Evolutionary conservation across 1,140 invertebrate species (phyloP), one percentile per base, ranked within the genome.

Genomic region (Latrodectus geometricus): DNA sequence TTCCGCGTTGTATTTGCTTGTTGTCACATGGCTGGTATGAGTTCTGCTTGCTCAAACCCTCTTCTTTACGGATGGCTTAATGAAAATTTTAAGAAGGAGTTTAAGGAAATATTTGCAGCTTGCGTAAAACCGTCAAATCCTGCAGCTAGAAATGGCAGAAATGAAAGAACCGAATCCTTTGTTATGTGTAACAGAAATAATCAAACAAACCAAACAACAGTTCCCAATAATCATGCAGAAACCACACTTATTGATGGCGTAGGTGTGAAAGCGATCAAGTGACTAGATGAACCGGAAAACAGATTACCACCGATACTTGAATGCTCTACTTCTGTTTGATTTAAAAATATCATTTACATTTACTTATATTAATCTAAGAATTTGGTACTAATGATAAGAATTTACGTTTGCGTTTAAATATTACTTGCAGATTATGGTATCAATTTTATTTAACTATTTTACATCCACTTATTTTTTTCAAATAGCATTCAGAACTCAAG

Each of bases 21-120:
- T 15, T 97, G 96, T 89, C 96, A 97, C 89, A 94, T 97, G 94
- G 93, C 95, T 87, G 94, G 94, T 20, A 95, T 96, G 95, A 94
- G 94, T 3, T 95, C 94, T 66, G 95, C 96, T 15, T 96, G 95
- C 89, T 95, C 95, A 23, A 97, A 97, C 91, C 96, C 96, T 0
- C 95, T 96, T 92, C 91, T 96, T 91, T 93, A 95, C 90, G 94
- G 94, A 75, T 94, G 93, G 93, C 90, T 94, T 11, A 94, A 94
- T 89, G 93, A 94, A 66, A 94, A 94, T 89, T 94, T 94, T 89
- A 90, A 92, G 15, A 92, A 92, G 73, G 93, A 94, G 89, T 94
- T 94, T 82, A 89, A 90, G 68, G 91, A 92, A 68, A 88, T 91
- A 14, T 89, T 90, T 68, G 54, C 86, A 9, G 12, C 66, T 52